phyloP scores from a whole-genome alignment of 1,140 invertebrate species.

The Cotesia chilonis region DNA sequence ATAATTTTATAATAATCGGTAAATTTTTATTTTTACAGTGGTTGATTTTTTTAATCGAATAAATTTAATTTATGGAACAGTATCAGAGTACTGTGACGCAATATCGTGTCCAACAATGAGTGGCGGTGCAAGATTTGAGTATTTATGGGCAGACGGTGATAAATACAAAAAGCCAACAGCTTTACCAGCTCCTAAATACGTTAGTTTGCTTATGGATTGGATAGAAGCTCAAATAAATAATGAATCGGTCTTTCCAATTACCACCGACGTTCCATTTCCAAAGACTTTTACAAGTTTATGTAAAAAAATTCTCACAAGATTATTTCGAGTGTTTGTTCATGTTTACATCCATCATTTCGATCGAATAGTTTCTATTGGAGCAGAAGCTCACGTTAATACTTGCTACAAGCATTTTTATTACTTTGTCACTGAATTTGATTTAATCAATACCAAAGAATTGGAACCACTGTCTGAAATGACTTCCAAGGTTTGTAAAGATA shows the following conservation, averaged over 20 bases:
- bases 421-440: constrained; percentile 89
- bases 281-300: constrained; percentile 82
- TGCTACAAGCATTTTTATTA: constrained; percentile 98
- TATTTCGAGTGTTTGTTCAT: constrained; percentile 95
- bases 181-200: constrained; percentile 88
- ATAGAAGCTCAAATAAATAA: constrained; percentile 93
- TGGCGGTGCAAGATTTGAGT: constrained; percentile 89
- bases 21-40: constrained; percentile 70
- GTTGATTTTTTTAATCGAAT: constrained; percentile 97
- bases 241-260: constrained; percentile 85
- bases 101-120: constrained; percentile 91
- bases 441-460: constrained; percentile 86
- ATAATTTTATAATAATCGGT: too few relatives aligned
- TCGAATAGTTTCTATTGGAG: constrained; percentile 85
- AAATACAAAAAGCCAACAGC: constrained; percentile 89
- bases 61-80: constrained; percentile 91
- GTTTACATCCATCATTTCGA: constrained; percentile 98
- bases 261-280: constrained; percentile 88
- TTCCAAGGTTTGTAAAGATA: constrained; percentile 73
- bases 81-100: constrained; percentile 88
- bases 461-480: constrained; percentile 87
- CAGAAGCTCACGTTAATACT: constrained; percentile 94
- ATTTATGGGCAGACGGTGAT: constrained; percentile 91
- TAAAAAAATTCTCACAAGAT: constrained; percentile 88
- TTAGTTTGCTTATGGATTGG: constrained; percentile 93